phyloP scores from a whole-genome alignment of 2,113 vertebrate species.

The Syrmaticus mikado region DNA sequence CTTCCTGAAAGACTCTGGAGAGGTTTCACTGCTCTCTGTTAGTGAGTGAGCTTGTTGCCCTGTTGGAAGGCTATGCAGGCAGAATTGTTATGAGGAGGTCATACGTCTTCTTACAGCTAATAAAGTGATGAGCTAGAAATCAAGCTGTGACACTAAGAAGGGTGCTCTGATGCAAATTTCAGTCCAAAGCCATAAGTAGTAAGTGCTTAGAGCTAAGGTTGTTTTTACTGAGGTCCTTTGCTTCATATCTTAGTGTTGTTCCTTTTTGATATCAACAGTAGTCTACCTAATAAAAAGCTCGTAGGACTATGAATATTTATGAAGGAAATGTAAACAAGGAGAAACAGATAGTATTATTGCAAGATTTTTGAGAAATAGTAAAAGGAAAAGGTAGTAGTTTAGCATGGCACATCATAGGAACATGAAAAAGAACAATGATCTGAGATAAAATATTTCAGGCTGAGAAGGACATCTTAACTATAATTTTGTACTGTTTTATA shows the following conservation, averaged over 20 bases:
- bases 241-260: accelerated
- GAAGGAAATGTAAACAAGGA: neutral
- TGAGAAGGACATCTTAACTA: neutral
- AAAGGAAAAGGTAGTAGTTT: neutral
- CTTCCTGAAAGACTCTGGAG: neutral
- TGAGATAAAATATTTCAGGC: neutral
- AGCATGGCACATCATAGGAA: neutral
- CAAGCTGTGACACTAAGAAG: neutral
- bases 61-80: neutral
- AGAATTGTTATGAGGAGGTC: neutral
- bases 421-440: neutral
- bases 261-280: neutral
- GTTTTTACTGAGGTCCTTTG: neutral
- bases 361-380: neutral
- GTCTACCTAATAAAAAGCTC: neutral
- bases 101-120: neutral
- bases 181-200: neutral
- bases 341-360: neutral
- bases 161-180: neutral
- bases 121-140: neutral
- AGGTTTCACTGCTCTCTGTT: neutral
- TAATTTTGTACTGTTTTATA: neutral
- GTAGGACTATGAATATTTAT: neutral
- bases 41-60: neutral
- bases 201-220: neutral